phyloP scores from a whole-genome alignment of 2,888 invertebrate species.

The Drosophila limbata region DNA sequence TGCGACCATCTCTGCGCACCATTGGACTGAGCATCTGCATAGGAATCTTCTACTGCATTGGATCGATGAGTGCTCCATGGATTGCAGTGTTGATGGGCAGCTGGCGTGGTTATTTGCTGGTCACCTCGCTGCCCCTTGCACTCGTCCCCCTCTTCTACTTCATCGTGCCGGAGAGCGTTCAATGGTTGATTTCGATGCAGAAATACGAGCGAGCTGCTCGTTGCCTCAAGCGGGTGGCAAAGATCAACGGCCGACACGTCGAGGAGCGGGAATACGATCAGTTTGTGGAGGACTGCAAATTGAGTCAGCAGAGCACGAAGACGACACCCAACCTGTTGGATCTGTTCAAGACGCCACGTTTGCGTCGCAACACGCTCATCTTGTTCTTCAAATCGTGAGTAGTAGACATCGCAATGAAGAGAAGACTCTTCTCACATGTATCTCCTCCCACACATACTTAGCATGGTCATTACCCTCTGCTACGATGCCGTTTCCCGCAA shows the following conservation, averaged over 20 bases:
- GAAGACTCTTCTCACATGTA: no score
- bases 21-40: slow-evolving; percentile 87
- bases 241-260: slow-evolving; percentile 86
- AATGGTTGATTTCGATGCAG: slow-evolving; percentile 87
- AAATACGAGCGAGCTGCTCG: slow-evolving; percentile 86
- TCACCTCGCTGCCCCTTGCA: slow-evolving; percentile 86
- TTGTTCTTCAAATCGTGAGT: slow-evolving; percentile 88
- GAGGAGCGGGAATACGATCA: slow-evolving; percentile 79
- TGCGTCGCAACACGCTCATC: slow-evolving; percentile 85
- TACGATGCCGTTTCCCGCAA: slow-evolving; percentile 88
- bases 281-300: slow-evolving; percentile 79
- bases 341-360: slow-evolving; percentile 86
- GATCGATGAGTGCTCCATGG: slow-evolving; percentile 87
- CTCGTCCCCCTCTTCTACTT: slow-evolving; percentile 86
- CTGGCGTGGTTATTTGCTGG: slow-evolving; percentile 87
- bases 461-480: slow-evolving; percentile 88
- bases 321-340: slow-evolving; percentile 85
- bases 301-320: slow-evolving; percentile 60
- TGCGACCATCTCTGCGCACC: slow-evolving; percentile 86
- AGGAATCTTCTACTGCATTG: slow-evolving; percentile 87
- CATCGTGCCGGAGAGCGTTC: slow-evolving; percentile 87
- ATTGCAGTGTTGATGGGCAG: slow-evolving; percentile 85
- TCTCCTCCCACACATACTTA: slow-evolving; percentile 59
- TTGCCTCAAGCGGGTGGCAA: slow-evolving; percentile 86
- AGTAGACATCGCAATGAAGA: no score